A percentile compares a stretch with the other conserved stretches of the same genome.
Conservation (phyloP, 2,797 vertebrate species). For the Delichon dasypus region DNA sequence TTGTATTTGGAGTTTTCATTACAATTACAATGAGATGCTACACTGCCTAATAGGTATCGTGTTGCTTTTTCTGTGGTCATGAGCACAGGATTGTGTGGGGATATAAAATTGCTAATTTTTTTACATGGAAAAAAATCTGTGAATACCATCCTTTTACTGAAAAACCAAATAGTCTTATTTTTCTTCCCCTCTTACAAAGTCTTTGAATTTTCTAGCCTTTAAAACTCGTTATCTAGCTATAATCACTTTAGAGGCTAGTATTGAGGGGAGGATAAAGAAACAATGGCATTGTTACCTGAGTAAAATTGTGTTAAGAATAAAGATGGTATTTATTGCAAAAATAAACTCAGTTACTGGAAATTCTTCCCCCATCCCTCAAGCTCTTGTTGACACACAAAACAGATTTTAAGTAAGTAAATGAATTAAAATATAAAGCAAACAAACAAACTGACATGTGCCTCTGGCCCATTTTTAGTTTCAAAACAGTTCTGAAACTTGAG, state of each 20-base stretch:
- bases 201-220: not conserved
- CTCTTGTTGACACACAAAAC: not conserved
- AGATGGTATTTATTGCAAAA: not conserved
- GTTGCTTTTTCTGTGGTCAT: not conserved
- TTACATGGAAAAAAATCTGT: not conserved
- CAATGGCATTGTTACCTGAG: not conserved
- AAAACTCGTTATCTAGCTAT: not conserved
- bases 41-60: not conserved
- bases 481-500: not conserved
- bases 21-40: not conserved
- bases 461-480: not conserved
- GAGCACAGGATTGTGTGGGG: not conserved
- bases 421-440: not conserved
- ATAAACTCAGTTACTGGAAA: not conserved
- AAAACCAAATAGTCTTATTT: not conserved
- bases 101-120: not conserved
- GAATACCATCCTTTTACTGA: not conserved
- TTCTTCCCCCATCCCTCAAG: fast-evolving
- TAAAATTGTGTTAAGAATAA: not conserved
- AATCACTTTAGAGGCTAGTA: not conserved
- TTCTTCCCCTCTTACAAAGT: not conserved
- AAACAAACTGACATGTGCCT: not conserved
- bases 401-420: not conserved
- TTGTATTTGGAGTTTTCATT: not conserved
- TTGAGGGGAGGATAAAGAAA: not conserved